Evolutionary conservation across 2,797 vertebrate species (phyloP), one percentile per base, ranked within the genome.

Genomic region (Macropus fuliginosus): DNA sequence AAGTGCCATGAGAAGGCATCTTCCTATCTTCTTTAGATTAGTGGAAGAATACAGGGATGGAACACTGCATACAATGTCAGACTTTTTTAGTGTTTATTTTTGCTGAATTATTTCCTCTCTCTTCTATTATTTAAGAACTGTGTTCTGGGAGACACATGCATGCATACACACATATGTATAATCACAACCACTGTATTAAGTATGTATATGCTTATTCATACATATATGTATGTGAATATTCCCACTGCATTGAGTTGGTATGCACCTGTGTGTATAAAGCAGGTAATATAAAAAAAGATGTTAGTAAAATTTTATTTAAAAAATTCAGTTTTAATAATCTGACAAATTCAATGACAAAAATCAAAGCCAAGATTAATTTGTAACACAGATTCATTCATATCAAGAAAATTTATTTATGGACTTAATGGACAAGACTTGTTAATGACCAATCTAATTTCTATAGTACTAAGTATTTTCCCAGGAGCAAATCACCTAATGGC

Each of bases 371-470:
- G n/a, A 81, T 81, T 92, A 95, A 91, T 27, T 54, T 91, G 55
- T 94, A 91, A 95, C 18, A 92, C 0, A 93, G 29, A 91, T 24
- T 95, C 93, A 94, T 74, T 31, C 54, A 96, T n/a, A 94, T 55
- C 93, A 50, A 56, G 55, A 50, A 94, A 52, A 95, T 92, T 56
- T 94, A 95, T 92, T 56, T 94, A 93, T 87, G 95, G 29, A 93
- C 10, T 55, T n/a, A 94, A 54, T 0, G 93, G 54, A n/a, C 5
- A 96, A 40, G 95, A 55, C 13, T 10, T 89, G 4, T 56, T 55
- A 91, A 92, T 95, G 12, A 94, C 66, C 46, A 96, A 66, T 40
- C 4, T 18, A 14, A 90, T 92, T 93, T 21, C 91, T 34, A 92
- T 74, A n/a, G 94, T 10, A 55, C 0, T 90, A 5, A 50, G 4